Percentiles rank a stretch among this genome's conserved stretches.
Evolutionary conservation across 2,888 invertebrate species (phyloP).

Genomic region (Stenodema calcarata): DNA sequence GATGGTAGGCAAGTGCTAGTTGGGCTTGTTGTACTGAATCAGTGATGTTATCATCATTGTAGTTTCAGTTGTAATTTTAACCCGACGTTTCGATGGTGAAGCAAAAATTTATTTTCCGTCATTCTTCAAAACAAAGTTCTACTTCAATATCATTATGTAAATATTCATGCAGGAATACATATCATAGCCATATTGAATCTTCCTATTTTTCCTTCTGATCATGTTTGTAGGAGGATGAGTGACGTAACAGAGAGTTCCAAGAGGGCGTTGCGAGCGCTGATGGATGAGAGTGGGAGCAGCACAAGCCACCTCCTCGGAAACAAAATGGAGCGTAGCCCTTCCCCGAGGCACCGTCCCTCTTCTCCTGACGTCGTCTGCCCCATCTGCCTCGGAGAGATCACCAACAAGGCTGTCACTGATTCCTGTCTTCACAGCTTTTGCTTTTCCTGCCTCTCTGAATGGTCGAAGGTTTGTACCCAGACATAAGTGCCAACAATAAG

Average conservation of each 20-base stretch:
- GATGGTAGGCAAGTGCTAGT: no score
- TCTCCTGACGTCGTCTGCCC: slow-evolving; percentile 89
- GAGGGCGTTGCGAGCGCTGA: slow-evolving; percentile 18
- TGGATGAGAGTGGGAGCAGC: slow-evolving; percentile 13
- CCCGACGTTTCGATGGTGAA: no score
- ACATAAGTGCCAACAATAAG: no score
- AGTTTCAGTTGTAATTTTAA: no score
- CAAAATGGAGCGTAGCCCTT: slow-evolving; percentile 29
- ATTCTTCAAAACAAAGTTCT: no score
- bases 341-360: slow-evolving; percentile 61
- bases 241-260: slow-evolving; percentile 18
- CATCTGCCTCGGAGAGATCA: slow-evolving; percentile 86
- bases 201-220: no score
- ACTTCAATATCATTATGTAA: no score
- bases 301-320: not conserved
- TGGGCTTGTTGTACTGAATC: no score
- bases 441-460: slow-evolving; percentile 88
- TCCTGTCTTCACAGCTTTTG: slow-evolving; percentile 94
- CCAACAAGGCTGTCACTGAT: slow-evolving; percentile 89
- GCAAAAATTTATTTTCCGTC: no score
- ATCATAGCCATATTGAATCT: no score
- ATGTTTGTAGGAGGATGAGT: not conserved
- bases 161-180: no score
- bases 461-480: slow-evolving; percentile 76
- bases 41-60: no score